Conservation (phyloP, 2,797 vertebrate species). For the Chiroxiphia lanceolata region DNA sequence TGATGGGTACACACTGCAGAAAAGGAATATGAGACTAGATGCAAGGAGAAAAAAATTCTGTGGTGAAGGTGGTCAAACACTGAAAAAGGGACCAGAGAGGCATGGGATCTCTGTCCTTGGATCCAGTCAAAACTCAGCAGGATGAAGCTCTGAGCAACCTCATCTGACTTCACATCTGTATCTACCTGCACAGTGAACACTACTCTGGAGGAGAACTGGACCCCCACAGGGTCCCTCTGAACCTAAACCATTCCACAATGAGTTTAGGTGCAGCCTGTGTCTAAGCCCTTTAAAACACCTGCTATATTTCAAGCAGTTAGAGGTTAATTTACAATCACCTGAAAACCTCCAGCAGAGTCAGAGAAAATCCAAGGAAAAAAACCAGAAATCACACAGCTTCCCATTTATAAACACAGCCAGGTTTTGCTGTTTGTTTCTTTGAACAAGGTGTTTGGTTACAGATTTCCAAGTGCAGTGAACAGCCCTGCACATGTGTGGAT, state of each 20-base stretch:
- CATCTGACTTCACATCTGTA: not conserved
- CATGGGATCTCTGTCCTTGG: not conserved
- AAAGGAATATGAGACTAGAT: not conserved
- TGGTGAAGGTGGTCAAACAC: not conserved
- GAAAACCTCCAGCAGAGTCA: not conserved
- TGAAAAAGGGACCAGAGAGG: not conserved
- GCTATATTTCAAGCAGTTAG: not conserved
- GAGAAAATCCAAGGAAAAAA: not conserved
- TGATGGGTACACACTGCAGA: not conserved
- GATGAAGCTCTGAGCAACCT: not conserved
- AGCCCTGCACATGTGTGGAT: rapidly evolving
- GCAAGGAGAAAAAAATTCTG: not conserved
- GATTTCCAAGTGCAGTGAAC: not conserved
- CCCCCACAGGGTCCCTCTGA: not conserved
- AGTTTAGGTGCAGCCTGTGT: not conserved
- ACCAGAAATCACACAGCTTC: not conserved
- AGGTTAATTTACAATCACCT: not conserved
- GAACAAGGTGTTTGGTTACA: not conserved
- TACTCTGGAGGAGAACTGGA: not conserved
- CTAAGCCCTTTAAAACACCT: not conserved
- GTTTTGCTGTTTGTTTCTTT: not conserved
- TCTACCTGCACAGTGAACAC: not conserved
- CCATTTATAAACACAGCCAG: not conserved
- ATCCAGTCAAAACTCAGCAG: not conserved
- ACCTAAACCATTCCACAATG: rapidly evolving